Evolutionary conservation across 2,888 invertebrate genomes (phyloP), one percentile per base, ranked within the genome.

Genomic region (Atrina japonica): DNA sequence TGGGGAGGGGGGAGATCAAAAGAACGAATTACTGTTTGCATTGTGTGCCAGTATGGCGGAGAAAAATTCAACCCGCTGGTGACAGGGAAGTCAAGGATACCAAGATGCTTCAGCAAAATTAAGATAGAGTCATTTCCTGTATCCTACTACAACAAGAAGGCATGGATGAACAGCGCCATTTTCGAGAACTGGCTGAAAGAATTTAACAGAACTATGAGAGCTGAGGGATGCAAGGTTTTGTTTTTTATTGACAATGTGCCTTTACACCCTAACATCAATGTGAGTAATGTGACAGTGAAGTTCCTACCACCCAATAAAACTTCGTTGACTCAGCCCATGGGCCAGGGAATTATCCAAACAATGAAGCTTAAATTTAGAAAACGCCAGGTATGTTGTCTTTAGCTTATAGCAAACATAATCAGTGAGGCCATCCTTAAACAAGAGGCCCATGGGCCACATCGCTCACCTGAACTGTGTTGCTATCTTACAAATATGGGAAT

Each of bases 261-360:
- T n/a, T 14, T 40, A 16, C 55, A 55, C 29, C 29, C 55, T 3
- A 30, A 55, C 16, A 2, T 3, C 14, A 2, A 11, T 14, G 16
- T 9, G 3, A 29, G 11, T 14, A 55, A 5, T 55, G n/a, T n/a
- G n/a, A n/a, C n/a, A n/a, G n/a, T n/a, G n/a, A n/a, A 50, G 30
- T 72, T 71, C 18, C 29, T 67, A 3, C 63, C 66, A 21, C 49
- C 71, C 2, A 71, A 66, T 35, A 72, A 66, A 2, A 66, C 66
- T 21, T 61, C 52, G 1, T 25, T 58, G 14, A 14, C 40, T 14
- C 72, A 72, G 30, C 67, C 67, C 6, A 67, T 72, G 72, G 72
- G 64, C 29, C 72, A 72, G 23, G 64, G 72, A 5, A 71, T 66
- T 25, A 66, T 71, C 3, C 66, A 71, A 29, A 21, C 63, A 11